These are phyloP conservation scores for Enoplosus armatus DNA, from an alignment of 2,797 vertebrate species.

Conservation along the genomic window DNA sequence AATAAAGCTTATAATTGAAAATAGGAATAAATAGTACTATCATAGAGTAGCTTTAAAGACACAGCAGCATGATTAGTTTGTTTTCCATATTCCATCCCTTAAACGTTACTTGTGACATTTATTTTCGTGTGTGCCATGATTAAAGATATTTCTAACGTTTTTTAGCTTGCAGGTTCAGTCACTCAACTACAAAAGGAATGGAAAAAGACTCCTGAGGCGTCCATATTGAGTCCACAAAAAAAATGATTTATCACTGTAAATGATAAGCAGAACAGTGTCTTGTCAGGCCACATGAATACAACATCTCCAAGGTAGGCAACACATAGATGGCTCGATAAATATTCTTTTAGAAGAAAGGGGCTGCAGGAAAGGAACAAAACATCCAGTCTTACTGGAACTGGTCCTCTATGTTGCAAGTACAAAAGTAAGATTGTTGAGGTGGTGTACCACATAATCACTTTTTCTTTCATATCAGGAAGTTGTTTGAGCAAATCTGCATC, in stretches of 20 bases:
- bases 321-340: constrained; percentile 5
- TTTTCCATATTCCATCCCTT: background rate
- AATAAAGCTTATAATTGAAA: constrained; percentile 40
- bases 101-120: constrained; percentile 7
- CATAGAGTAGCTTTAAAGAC: background rate
- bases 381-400: background rate
- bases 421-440: background rate
- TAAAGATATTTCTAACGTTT: background rate
- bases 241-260: background rate
- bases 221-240: background rate
- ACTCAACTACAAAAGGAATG: background rate
- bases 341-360: background rate
- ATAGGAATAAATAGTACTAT: constrained; percentile 15
- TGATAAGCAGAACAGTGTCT: background rate
- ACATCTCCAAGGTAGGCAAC: background rate
- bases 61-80: background rate
- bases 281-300: background rate
- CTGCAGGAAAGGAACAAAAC: background rate
- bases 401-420: background rate
- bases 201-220: background rate
- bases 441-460: background rate
- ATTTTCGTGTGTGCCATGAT: background rate
- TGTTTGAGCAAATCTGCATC: constrained; percentile 30
- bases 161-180: background rate
- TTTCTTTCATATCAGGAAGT: constrained; percentile 1